A percentile compares a stretch with the other conserved stretches of the same genome.
These are phyloP conservation scores for Beroe forskalii DNA, from an alignment of 37 sponge, comb jelly and placozoan species.

Conservation along the genomic window DNA sequence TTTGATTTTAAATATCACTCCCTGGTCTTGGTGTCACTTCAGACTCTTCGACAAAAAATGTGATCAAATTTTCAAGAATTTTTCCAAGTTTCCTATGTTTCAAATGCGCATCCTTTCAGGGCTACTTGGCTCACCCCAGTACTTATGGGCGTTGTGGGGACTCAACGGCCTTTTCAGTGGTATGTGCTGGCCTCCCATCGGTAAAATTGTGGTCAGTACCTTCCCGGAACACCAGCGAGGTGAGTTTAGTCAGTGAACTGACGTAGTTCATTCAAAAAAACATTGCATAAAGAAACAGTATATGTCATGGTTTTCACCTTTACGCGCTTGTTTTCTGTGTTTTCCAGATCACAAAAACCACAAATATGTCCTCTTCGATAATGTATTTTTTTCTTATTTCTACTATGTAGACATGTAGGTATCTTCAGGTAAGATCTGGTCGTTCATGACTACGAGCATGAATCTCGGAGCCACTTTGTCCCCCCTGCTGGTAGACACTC, in stretches of 20 bases:
- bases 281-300: too few relatives aligned
- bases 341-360: background rate
- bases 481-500: background rate
- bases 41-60: too few relatives aligned
- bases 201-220: background rate
- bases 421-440: conserved; percentile 25
- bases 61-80: too few relatives aligned
- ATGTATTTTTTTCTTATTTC: background rate
- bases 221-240: conserved; percentile 27
- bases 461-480: conserved; percentile 7
- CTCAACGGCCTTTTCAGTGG: conserved; percentile 15
- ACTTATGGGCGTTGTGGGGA: conserved; percentile 33
- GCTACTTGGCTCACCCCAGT: background rate
- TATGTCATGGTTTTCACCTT: too few relatives aligned
- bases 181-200: conserved; percentile 18
- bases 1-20: too few relatives aligned
- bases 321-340: too few relatives aligned
- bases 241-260: too few relatives aligned
- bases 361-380: background rate
- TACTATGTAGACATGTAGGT: background rate
- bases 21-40: too few relatives aligned
- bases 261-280: too few relatives aligned
- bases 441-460: conserved; percentile 1
- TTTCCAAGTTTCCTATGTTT: too few relatives aligned
- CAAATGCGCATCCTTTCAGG: too few relatives aligned